Base-by-base conservation (phyloP, 2,113 vertebrate genomes). In the Alethe diademata region DNA sequence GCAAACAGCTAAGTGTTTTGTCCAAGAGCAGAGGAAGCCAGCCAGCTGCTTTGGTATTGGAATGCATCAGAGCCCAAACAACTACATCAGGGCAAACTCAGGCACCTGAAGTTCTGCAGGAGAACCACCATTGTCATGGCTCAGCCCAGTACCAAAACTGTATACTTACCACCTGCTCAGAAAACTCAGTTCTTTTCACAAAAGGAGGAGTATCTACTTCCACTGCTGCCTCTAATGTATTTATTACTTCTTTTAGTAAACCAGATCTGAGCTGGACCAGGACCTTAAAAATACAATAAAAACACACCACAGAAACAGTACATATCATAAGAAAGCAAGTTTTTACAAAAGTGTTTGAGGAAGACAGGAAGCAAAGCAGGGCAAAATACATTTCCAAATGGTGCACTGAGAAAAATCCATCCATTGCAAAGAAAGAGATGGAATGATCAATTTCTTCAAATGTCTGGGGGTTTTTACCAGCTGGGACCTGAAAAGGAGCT, bases 111-210 rank as follows among this genome's bases (percentile, higher is more conserved):
- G 12, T 11, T 71, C 57, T 64, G 38, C 12, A 64, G n/a, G 18
- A 15, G 20, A 91, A 33, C 38, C 43, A 60, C 6, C 3, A 3
- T 2, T 28, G n/a, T 4, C 22, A 18, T 2, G 7, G 20, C 25
- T 72, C 26, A 76, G 36, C 3, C 23, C 50, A 43, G 35, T 17
- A 67, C 6, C 61, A 62, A 7, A 36, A 42, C 9, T 33, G 5
- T 23, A 26, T 45, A 98, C 99, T 98, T 73, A 99, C 99, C 98
- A 99, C 98, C 82, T 99, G 98, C 88, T 98, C 97, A 54, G 98
- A 98, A 96, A 99, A 99, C 29, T 97, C 91, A 0, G 76, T 66
- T 95, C 97, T 99, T 97, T 97, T 99, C 90, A 99, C 98, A 96
- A 99, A 98, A 12, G 29, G 75, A 33, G 98, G 96, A 53, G 90